Base-by-base conservation (phyloP, 2,888 invertebrate genomes). In the Oxycera nigricornis region DNA sequence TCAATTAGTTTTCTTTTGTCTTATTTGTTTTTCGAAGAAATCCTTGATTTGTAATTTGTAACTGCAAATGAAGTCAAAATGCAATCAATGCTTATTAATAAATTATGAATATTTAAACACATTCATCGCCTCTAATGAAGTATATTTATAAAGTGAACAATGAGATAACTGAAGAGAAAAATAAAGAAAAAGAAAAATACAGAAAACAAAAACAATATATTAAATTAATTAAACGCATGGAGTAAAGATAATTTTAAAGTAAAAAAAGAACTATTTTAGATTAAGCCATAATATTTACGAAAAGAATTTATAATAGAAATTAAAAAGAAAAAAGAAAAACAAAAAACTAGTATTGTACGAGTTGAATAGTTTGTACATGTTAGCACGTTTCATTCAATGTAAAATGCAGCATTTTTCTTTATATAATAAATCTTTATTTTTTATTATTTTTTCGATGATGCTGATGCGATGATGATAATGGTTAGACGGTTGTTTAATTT, bases 71-170 rank as follows among this genome's bases (percentile, higher is more conserved):
- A 70, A 70, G 70, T 70, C 70, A 70, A 31, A 68, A 70, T 70
- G 70, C 70, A 70, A 70, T 70, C 70, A 70, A 55, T 70, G 70
- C 70, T 70, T 70, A 52, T 70, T 70, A 70, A 46, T 68, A 50
- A 68, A 70, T 70, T 70, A 70, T 70, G 31, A 55, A 70, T 70
- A 70, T 52, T 70, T 52, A 70, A 70, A 50, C 52, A 70, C 70
- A 70, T 70, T 70, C 70, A 70, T 73, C 76, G 77, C 79, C 62
- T 80, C 79, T 81, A 79, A 80, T 79, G 82, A 83, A 79, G 78
- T 72, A 83, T 82, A 81, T 77, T 77, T 70, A 70, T 70, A 70
- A 70, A 68, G 46, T 7, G n/a, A 78, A 78, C 76, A 78, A 72
- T 73, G 75, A 31, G 76, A 46, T 7, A 46, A 46, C 70, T 76